Percentiles rank a stretch among this genome's conserved stretches.
Conservation (phyloP, 2,888 invertebrate genomes). For the Bellardia pandia region DNA sequence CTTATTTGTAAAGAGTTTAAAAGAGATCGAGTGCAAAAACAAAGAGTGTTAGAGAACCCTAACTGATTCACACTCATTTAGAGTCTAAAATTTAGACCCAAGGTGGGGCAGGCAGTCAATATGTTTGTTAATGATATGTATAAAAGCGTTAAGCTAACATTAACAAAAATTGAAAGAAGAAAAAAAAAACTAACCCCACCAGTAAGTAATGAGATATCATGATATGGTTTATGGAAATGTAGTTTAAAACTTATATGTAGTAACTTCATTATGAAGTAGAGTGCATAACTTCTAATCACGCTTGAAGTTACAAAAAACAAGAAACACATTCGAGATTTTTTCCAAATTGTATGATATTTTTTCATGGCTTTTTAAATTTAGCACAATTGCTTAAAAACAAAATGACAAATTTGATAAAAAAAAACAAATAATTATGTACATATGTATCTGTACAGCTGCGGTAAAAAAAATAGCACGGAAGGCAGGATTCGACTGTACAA, state of each 20-base stretch:
- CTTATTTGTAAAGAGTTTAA: slow-evolving; percentile 16
- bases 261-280: slow-evolving; percentile 18
- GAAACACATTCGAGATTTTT: neutral
- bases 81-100: too few species aligned
- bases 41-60: slow-evolving; percentile 37
- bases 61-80: slow-evolving; percentile 63
- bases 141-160: neutral
- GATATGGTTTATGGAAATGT: neutral
- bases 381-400: slow-evolving; percentile 20
- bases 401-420: neutral
- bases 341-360: neutral
- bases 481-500: too few species aligned
- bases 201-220: neutral
- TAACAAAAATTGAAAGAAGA: neutral
- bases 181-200: neutral
- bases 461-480: too few species aligned
- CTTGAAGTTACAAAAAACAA: neutral
- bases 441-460: neutral
- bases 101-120: slow-evolving; percentile 70
- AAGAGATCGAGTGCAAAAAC: slow-evolving; percentile 1
- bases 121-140: neutral
- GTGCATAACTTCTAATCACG: neutral
- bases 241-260: neutral
- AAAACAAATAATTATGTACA: neutral
- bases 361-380: slow-evolving; percentile 10